These are phyloP conservation scores for Cynocephalus volans DNA, from an alignment of 2,113 vertebrate species.

Conservation along the genomic window DNA sequence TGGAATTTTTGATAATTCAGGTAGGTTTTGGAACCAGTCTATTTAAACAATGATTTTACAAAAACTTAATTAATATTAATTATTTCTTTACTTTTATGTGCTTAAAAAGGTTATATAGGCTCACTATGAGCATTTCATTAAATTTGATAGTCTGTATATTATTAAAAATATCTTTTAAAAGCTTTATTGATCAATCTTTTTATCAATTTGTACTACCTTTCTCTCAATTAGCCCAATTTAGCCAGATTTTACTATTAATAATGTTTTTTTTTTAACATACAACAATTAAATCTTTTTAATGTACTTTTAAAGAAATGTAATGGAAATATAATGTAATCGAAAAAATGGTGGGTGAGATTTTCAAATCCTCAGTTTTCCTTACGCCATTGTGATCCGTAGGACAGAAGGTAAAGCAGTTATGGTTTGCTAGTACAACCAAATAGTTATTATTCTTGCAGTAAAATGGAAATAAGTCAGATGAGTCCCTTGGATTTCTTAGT, in stretches of 20 bases:
- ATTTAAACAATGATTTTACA: neutral
- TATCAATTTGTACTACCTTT: constrained; percentile 7
- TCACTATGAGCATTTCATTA: constrained; percentile 26
- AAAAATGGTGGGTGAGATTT: neutral
- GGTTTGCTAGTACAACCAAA: neutral
- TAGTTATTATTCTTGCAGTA: neutral
- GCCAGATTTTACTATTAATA: neutral
- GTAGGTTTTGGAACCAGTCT: neutral
- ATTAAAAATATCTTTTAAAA: constrained; percentile 37
- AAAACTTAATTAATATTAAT: neutral
- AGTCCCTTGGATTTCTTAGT: neutral
- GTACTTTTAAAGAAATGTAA: constrained; percentile 8
- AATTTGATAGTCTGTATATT: neutral
- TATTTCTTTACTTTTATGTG: neutral
- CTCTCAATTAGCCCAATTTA: neutral
- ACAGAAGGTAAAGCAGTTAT: neutral
- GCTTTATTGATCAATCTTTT: constrained; percentile 11
- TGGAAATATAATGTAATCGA: neutral
- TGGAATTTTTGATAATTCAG: constrained; percentile 21
- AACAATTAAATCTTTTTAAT: constrained; percentile 6
- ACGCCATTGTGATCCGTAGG: neutral
- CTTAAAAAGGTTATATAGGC: constrained; percentile 1
- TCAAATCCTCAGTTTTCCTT: constrained; percentile 20
- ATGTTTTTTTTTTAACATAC: neutral
- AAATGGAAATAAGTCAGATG: neutral